A percentile compares a stretch with the other conserved stretches of the same genome.
Evolutionary conservation across 2,888 invertebrate species (phyloP).

Genomic region (Ophioninae sp.): DNA sequence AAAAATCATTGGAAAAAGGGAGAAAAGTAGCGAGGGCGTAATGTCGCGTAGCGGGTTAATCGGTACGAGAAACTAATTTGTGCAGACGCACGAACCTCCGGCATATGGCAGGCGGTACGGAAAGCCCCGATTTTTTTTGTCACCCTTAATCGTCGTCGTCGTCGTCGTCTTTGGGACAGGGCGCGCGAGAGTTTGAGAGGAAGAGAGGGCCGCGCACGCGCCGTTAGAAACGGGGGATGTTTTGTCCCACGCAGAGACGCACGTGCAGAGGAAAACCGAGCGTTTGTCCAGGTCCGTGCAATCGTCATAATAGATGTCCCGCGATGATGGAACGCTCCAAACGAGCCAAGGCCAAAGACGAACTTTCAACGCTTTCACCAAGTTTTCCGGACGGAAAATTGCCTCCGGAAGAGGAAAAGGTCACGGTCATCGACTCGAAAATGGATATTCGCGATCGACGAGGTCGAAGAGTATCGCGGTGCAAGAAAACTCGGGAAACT

Average conservation of each 20-base stretch:
- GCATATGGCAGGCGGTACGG: constrained; percentile 53
- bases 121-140: constrained; percentile 19
- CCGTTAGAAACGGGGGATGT: constrained; percentile 42
- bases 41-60: constrained; percentile 21
- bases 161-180: constrained; percentile 1
- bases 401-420: not conserved
- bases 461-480: constrained; percentile 47
- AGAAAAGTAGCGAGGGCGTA: constrained; percentile 4
- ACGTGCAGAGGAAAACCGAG: constrained; percentile 64
- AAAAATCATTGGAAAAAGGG: constrained; percentile 37
- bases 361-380: not conserved
- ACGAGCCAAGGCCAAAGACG: constrained; percentile 32
- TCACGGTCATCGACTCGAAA: constrained; percentile 32
- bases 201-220: not conserved
- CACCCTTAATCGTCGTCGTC: not conserved
- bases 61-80: constrained; percentile 51
- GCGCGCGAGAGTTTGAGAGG: not conserved
- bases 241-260: constrained; percentile 61
- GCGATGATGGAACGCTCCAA: constrained; percentile 5
- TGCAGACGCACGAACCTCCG: constrained; percentile 48
- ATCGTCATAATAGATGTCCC: constrained; percentile 61
- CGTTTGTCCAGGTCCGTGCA: constrained; percentile 72
- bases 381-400: constrained; percentile 30
- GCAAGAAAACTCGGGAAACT: constrained; percentile 12
- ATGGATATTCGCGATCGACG: constrained; percentile 14